Evolutionary conservation across 2,888 invertebrate genomes (phyloP), one percentile per base, ranked within the genome.

Genomic region (Gerris lacustris): DNA sequence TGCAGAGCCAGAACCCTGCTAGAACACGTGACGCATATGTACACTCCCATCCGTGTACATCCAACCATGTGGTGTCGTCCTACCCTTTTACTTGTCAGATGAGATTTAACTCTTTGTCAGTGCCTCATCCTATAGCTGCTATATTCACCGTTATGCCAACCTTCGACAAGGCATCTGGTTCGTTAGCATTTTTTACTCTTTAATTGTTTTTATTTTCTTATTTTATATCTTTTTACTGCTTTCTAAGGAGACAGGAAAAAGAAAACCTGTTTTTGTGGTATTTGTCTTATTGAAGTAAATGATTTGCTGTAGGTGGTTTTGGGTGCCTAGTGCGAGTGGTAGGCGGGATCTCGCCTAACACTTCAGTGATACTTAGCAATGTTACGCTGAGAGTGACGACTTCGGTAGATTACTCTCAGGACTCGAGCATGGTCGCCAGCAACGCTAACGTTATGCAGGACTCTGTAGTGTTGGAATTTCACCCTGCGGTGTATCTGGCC

Each of bases 401-500:
- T 11, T 55, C 55, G 15, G 11, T 15, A 55, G 55, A 55, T 55
- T 4, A 11, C 55, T 15, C 9, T 15, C 15, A 9, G 9, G 55
- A 55, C 11, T 15, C 9, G 5, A 11, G n/a, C 64, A 31, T 31
- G 31, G 64, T 31, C 1, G 6, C 7, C 7, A n/a, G 7, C 11
- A 7, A 64, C 18, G 17, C 9, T n/a, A 9, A 7, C 11, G 9
- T 17, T 2, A 11, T n/a, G 9, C 17, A 11, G 17, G 18, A 9
- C 11, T 64, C 64, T 64, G 15, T 64, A 4, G 64, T 64, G 9
- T 31, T 64, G 9, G 64, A n/a, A 9, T 64, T 64, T 31, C 64
- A 64, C 17, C 64, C 64, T 64, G 64, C 64, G 9, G 17, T 64
- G 18, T 64, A 64, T 31, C 7, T 64, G 64, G 64, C 31, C 64